Evolutionary conservation across 2,113 vertebrate genomes (phyloP), one percentile per base, ranked within the genome.

Genomic region (Fukomys damarensis): DNA sequence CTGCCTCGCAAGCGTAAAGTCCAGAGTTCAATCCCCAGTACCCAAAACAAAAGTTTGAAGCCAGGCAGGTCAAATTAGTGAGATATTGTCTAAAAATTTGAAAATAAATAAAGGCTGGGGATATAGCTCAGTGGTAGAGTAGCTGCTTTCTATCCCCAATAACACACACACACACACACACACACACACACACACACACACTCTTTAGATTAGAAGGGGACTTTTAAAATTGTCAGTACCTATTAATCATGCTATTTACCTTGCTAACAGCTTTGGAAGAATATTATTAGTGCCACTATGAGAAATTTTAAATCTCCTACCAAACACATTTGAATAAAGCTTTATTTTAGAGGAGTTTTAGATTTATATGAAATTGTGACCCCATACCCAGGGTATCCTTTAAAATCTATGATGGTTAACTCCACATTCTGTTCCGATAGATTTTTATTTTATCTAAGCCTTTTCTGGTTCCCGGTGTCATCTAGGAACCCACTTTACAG

Each of bases 241-340:
- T 90, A 86, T 86, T 90, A 96, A 81, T 30, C 54, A 70, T 61
- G n/a, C 28, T 77, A 52, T 52, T 70, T 83, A 87, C 20, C 74
- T 91, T 11, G 26, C 28, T 5, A 46, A 52, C 32, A 32, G 28
- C 46, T 35, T 17, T 32, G 28, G 46, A 20, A 52, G 76, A 79
- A 79, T 32, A 13, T 77, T 77, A 77, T 30, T 79, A 19, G 46
- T 32, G 28, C 30, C 74, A 77, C 46, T 52, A 32, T 4, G 14
- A 19, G 46, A 79, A 46, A 76, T 28, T 46, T 76, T 76, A 46
- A 76, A 76, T 46, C 22, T 19, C 41, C 30, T 76, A 76, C 26
- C 72, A 76, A 76, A 79, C 43, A 52, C 46, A 52, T 79, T 79
- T 79, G 30, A 79, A 49, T 52, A 79, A 49, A 14, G 5, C 35